Percentiles rank a stretch among this genome's conserved stretches.
Evolutionary conservation across 1,140 invertebrate genomes (phyloP).

Genomic region (Radopholus similis): DNA sequence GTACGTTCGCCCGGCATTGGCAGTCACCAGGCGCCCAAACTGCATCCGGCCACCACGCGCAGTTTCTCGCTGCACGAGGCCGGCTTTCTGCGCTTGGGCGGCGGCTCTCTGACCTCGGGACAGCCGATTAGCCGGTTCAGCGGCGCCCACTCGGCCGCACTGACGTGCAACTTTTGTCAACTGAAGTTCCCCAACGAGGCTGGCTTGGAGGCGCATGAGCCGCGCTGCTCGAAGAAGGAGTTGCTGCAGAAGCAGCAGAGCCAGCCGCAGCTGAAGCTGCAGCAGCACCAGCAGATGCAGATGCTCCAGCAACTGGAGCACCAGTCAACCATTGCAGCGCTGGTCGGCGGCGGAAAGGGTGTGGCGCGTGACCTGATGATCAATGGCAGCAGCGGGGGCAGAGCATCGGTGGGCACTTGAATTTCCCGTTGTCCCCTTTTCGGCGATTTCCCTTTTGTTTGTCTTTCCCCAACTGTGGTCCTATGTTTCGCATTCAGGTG

Average conservation of each 20-base stretch:
- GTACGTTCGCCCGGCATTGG: conserved; percentile 31
- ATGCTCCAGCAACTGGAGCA: conserved; percentile 31
- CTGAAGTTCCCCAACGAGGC: conserved; percentile 51
- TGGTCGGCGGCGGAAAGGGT: conserved; percentile 41
- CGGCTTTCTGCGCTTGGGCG: conserved; percentile 30
- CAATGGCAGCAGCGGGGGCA: conserved; percentile 28
- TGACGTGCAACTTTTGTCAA: conserved; percentile 42
- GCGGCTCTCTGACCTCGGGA: conserved; percentile 44
- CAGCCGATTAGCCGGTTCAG: conserved; percentile 36
- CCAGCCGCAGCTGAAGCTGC: conserved; percentile 41
- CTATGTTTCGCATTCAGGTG: background rate
- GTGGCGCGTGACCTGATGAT: conserved; percentile 41
- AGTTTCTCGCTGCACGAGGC: conserved; percentile 47
- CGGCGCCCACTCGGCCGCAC: background rate
- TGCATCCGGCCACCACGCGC: conserved; percentile 40
- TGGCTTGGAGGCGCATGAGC: conserved; percentile 43
- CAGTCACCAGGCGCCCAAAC: conserved; percentile 24
- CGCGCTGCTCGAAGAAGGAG: conserved; percentile 43
- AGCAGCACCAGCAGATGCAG: conserved; percentile 24
- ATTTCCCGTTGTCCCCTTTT: background rate
- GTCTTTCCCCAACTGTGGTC: background rate
- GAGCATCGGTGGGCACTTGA: conserved; percentile 25
- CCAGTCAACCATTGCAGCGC: conserved; percentile 42
- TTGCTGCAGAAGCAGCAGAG: conserved; percentile 40
- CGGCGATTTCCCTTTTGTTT: background rate